Evolutionary conservation across 2,888 invertebrate genomes (phyloP).

Genomic region (Cryptosula pallasiana): DNA sequence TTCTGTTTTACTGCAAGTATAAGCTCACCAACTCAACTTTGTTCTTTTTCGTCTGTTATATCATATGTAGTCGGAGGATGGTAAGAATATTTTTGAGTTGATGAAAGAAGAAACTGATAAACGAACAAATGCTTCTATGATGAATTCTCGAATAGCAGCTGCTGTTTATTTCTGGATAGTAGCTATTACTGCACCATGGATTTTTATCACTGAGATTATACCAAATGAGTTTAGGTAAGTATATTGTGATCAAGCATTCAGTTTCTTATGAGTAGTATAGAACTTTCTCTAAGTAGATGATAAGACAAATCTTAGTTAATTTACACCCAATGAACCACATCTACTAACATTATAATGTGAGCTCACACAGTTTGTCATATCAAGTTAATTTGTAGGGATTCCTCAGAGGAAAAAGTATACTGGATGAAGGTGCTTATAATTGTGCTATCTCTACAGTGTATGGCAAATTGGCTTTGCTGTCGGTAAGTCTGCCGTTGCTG

Average conservation of each 20-base stretch:
- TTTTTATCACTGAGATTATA: neutral
- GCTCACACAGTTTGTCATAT: too few relatives aligned
- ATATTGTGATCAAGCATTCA: too few relatives aligned
- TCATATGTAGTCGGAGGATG: neutral
- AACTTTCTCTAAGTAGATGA: too few relatives aligned
- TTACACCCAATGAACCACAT: too few relatives aligned
- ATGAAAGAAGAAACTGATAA: neutral
- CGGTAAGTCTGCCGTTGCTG: too few relatives aligned
- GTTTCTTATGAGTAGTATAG: too few relatives aligned
- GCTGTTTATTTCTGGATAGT: neutral
- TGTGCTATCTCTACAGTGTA: slow-evolving; percentile 32
- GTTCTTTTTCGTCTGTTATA: too few relatives aligned
- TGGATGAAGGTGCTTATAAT: slow-evolving; percentile 34
- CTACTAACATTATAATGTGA: too few relatives aligned
- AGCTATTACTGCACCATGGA: neutral
- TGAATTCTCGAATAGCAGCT: neutral
- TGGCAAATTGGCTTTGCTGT: slow-evolving; percentile 37
- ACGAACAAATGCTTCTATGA: neutral
- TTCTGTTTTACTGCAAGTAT: too few relatives aligned
- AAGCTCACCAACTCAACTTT: too few relatives aligned
- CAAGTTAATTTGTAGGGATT: neutral
- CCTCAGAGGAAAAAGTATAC: slow-evolving; percentile 30
- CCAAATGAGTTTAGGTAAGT: neutral
- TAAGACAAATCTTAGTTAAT: too few relatives aligned
- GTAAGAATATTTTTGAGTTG: slow-evolving; percentile 1